Evolutionary conservation across 2,797 vertebrate genomes (phyloP).

Genomic region (Xerus rutilus): DNA sequence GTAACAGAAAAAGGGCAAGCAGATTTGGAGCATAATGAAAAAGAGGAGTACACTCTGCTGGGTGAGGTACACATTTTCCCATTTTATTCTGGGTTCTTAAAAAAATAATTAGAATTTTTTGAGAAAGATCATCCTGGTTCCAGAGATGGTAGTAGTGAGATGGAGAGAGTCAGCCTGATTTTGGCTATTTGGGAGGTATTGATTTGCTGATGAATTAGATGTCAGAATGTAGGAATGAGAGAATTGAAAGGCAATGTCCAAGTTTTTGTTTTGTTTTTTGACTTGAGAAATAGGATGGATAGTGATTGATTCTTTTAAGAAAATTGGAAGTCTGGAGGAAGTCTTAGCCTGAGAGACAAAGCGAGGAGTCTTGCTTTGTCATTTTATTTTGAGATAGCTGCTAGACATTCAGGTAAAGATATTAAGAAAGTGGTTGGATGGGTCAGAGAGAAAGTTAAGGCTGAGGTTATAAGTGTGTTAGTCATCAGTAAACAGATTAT

Average conservation of each 20-base stretch:
- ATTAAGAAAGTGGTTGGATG: not conserved
- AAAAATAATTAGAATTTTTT: conserved; percentile 18
- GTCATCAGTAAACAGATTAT: not conserved
- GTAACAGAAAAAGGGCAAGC: not conserved
- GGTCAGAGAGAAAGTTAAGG: not conserved
- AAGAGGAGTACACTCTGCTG: not conserved
- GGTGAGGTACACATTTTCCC: not conserved
- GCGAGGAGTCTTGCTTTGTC: not conserved
- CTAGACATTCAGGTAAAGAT: not conserved
- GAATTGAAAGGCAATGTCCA: not conserved
- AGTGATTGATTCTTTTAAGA: conserved; percentile 50
- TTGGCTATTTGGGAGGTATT: not conserved
- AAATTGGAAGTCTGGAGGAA: not conserved
- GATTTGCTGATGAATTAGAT: not conserved
- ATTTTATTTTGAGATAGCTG: conserved; percentile 25
- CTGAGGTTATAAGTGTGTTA: not conserved
- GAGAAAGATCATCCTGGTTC: not conserved
- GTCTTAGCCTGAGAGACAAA: not conserved
- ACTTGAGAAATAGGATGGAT: not conserved
- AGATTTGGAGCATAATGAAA: not conserved
- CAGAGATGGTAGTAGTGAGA: not conserved
- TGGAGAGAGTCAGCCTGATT: not conserved
- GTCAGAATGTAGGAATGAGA: not conserved
- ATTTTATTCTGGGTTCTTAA: not conserved
- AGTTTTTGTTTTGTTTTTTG: not conserved